Evolutionary conservation across 2,888 invertebrate genomes (phyloP).

Genomic region (Orchestes rusci): DNA sequence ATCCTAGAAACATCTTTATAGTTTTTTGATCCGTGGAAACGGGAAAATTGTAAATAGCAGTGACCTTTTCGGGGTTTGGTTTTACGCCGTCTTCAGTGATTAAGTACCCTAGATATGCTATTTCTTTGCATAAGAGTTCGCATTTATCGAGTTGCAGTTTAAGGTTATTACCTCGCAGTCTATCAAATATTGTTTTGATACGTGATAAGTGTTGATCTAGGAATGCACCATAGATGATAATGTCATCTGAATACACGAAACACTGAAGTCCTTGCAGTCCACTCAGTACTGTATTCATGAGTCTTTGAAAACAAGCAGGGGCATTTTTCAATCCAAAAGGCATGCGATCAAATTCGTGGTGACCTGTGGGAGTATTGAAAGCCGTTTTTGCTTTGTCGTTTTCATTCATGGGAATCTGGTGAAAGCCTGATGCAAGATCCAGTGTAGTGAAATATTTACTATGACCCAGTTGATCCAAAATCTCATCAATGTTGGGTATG

Average conservation of each 20-base stretch:
- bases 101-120: constrained; percentile 22
- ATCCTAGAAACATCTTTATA: constrained; percentile 27
- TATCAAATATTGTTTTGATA: constrained; percentile 27
- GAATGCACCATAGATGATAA: constrained; percentile 30
- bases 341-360: constrained; percentile 6
- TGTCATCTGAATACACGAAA: constrained; percentile 38
- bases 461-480: constrained; percentile 12
- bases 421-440: constrained; percentile 7
- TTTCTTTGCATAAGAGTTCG: too few relatives aligned
- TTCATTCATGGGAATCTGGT: constrained; percentile 8
- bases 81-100: constrained; percentile 22
- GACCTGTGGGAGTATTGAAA: neutral
- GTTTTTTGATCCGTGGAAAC: constrained; percentile 20
- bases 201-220: constrained; percentile 30
- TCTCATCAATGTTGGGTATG: constrained; percentile 7
- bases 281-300: constrained; percentile 33
- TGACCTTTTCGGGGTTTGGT: constrained; percentile 21
- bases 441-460: neutral
- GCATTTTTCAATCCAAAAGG: constrained; percentile 9
- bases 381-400: neutral
- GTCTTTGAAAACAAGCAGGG: constrained; percentile 17
- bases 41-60: constrained; percentile 21
- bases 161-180: constrained; percentile 23
- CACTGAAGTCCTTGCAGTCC: constrained; percentile 30
- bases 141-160: constrained; percentile 26